Evolutionary conservation across 2,113 vertebrate genomes (phyloP).

Genomic region (Arenaria interpres): DNA sequence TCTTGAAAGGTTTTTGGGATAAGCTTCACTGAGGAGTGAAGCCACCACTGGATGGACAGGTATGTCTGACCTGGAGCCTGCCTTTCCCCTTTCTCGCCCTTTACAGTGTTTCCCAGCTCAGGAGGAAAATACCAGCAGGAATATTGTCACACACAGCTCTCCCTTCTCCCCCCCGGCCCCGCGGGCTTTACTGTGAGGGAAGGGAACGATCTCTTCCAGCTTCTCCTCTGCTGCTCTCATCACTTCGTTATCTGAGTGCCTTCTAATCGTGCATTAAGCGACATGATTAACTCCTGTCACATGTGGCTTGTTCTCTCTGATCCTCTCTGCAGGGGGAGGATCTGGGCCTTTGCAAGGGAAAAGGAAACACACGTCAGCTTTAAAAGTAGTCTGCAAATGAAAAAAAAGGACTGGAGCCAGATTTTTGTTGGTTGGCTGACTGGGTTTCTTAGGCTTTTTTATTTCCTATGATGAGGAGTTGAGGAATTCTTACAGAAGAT

Average conservation of each 20-base stretch:
- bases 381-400: constrained; percentile 23
- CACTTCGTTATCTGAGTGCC: constrained; percentile 37
- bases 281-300: constrained; percentile 59
- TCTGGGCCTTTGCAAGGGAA: constrained; percentile 41
- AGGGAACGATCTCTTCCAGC: constrained; percentile 14
- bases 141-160: not conserved
- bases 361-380: constrained; percentile 35
- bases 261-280: constrained; percentile 54
- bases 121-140: not conserved
- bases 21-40: not conserved
- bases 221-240: constrained; percentile 2
- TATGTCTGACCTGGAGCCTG: not conserved
- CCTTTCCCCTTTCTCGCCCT: not conserved
- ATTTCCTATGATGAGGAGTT: not conserved
- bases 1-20: not conserved
- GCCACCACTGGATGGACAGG: accelerated
- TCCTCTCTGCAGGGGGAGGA: constrained; percentile 61
- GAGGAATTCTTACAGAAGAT: not conserved
- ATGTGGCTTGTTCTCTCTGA: constrained; percentile 62
- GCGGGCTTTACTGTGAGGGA: not conserved
- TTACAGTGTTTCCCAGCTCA: not conserved
- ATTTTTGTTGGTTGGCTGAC: not conserved
- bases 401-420: not conserved
- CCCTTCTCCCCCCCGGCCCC: not conserved
- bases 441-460: not conserved